Conservation (phyloP, 1,140 invertebrate species). For the Druon quercuslanigerum region DNA sequence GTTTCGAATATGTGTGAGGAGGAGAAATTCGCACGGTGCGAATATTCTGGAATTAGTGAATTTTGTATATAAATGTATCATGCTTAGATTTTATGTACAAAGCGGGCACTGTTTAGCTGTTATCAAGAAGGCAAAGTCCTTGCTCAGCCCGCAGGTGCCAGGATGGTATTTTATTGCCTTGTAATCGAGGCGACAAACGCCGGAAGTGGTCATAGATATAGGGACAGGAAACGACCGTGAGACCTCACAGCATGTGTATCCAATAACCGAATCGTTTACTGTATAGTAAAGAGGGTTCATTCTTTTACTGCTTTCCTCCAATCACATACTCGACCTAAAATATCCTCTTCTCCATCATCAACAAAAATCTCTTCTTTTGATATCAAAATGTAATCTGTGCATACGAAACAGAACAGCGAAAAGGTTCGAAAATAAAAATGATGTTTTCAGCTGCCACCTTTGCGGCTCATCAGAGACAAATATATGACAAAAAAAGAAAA, state of each 20-base stretch:
- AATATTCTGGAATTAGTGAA: conserved; percentile 29
- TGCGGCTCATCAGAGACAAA: too few species aligned
- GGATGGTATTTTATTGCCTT: conserved; percentile 66
- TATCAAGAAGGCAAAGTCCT: conserved; percentile 58
- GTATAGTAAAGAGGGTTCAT: not conserved
- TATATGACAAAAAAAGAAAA: too few species aligned
- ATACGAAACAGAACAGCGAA: too few species aligned
- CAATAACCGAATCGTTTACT: conserved; percentile 34
- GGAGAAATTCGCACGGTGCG: not conserved
- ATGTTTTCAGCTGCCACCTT: too few species aligned
- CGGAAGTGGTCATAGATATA: conserved; percentile 67
- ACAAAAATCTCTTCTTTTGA: too few species aligned
- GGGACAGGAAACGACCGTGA: conserved; percentile 56
- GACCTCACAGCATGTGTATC: conserved; percentile 55
- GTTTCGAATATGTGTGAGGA: not conserved
- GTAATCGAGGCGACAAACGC: conserved; percentile 67
- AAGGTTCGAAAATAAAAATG: too few species aligned
- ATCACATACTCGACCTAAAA: too few species aligned
- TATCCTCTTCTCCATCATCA: too few species aligned
- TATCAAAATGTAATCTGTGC: too few species aligned
- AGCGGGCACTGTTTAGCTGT: conserved; percentile 56
- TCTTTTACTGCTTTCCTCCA: too few species aligned
- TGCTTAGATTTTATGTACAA: conserved; percentile 44
- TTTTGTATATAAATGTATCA: conserved; percentile 32
- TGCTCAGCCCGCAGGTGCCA: conserved; percentile 66